Evolutionary conservation across 1,140 invertebrate species (phyloP), one percentile per base, ranked within the genome.

Genomic region (Sminthurinus signatus): DNA sequence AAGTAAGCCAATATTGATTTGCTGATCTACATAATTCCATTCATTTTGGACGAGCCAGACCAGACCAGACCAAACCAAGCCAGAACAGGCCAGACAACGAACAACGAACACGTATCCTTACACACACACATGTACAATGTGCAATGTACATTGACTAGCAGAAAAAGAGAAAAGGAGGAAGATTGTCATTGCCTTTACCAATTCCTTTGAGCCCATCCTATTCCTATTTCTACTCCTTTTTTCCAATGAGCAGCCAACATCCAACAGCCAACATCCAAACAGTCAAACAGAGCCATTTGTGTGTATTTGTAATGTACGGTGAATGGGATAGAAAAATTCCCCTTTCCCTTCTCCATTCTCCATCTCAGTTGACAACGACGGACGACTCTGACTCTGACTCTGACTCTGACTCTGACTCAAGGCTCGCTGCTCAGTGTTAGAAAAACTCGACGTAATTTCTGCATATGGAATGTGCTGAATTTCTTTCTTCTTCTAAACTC

Each of bases 1-100:
- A 46, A 46, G 44, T 46, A 46, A 46, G 44, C 44, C 44, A 46
- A 46, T 46, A 46, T 46, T 46, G 44, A 46, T 46, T 46, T n/a
- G n/a, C 44, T 46, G 44, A 46, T 46, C 44, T 46, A 46, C 44
- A 46, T 46, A 46, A 46, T 46, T 46, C 44, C 44, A 46, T 46
- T 46, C 44, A 46, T 46, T 46, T 46, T 46, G 5, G 44, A 46
- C 15, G 44, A 46, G 15, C 5, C 5, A 36, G 32, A 15, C 5
- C n/a, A n/a, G n/a, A n/a, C n/a, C n/a, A n/a, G n/a, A n/a, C n/a
- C n/a, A n/a, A n/a, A n/a, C n/a, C n/a, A n/a, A n/a, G n/a, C n/a
- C n/a, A n/a, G n/a, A n/a, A n/a, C n/a, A n/a, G n/a, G n/a, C n/a
- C n/a, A n/a, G n/a, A n/a, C n/a, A n/a, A n/a, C n/a, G n/a, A n/a